Evolutionary conservation across 2,113 vertebrate genomes (phyloP), one percentile per base, ranked within the genome.

Genomic region (Furnarius figulus): DNA sequence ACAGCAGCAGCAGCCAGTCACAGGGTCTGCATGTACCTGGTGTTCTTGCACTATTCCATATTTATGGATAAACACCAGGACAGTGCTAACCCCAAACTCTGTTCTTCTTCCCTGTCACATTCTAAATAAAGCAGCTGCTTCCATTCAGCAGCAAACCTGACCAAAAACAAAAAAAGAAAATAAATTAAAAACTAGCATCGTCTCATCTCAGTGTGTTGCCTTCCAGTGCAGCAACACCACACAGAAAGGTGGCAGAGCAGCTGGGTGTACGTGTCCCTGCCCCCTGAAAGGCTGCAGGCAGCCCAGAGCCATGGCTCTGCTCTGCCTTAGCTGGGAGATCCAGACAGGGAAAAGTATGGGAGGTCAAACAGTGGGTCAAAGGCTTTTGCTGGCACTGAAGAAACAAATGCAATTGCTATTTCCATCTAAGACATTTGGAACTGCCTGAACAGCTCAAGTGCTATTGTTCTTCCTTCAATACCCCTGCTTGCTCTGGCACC

Each of bases 61-160:
- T 98, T 97, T 97, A 97, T 71, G 89, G 94, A 93, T 97, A 97
- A 98, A 97, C 93, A 97, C 95, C 83, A 95, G 81, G 91, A 97
- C 94, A 74, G 95, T 97, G 96, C 97, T 97, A 97, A 96, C 95
- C 89, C 92, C 85, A 87, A 97, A 80, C 88, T 88, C 46, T 95
- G 56, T 92, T 97, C 97, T 95, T 49, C 88, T 96, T 96, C 96
- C 81, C 88, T 40, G 93, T 91, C 96, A 50, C 92, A 89, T 96
- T 97, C 97, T 97, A 97, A 97, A 98, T 97, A 97, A 97, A 98
- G 97, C 74, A 81, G 86, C 78, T 93, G 87, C 95, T 95, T 97
- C 93, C 95, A 97, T 90, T 96, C 94, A 97, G 81, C 95, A 94
- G 95, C 79, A 95, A 94, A 95, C 90, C 93, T 93, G 71, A 80